Evolutionary conservation across 2,888 invertebrate genomes (phyloP).

Genomic region (Strigamia crassipes): DNA sequence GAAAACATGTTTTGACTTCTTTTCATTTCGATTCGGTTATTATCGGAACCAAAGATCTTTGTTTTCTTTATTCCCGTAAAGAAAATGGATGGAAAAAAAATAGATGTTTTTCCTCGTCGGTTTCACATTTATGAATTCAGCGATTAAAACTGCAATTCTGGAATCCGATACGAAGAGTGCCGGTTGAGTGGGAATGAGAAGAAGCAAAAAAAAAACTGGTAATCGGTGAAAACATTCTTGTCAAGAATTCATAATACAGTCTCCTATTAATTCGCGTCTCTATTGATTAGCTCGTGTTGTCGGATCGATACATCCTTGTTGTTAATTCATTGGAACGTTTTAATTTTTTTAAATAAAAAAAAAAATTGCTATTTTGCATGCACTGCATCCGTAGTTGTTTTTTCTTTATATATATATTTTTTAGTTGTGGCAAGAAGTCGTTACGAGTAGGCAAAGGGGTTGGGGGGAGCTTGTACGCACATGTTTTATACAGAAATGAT

Average conservation of each 20-base stretch:
- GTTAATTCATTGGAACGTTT: background rate
- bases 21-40: background rate
- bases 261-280: background rate
- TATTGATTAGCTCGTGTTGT: background rate
- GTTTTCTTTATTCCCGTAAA: background rate
- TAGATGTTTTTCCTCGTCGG: background rate
- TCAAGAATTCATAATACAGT: background rate
- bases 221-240: background rate
- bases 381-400: background rate
- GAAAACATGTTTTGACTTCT: background rate
- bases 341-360: background rate
- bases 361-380: background rate
- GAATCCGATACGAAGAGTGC: background rate
- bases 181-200: background rate
- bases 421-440: background rate
- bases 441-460: background rate
- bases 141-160: background rate
- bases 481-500: background rate
- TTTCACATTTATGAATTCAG: background rate
- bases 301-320: background rate
- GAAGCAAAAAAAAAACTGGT: background rate
- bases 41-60: background rate
- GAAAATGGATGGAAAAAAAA: background rate
- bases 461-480: background rate
- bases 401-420: no score